Base-by-base conservation (phyloP, 2,888 invertebrate species). In the Penaeus monodon region DNA sequence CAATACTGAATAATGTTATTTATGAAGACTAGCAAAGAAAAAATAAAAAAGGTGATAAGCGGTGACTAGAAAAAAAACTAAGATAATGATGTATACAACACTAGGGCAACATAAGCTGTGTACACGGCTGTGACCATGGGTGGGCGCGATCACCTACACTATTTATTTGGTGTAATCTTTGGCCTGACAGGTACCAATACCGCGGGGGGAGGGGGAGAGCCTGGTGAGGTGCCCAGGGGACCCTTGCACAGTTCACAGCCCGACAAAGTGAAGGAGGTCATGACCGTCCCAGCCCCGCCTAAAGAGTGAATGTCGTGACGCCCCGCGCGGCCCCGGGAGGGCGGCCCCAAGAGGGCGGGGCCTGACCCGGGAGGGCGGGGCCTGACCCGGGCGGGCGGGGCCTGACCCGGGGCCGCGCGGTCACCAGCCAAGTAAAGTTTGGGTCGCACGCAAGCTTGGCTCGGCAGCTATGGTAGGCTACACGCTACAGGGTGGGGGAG, bases 41-140 rank as follows among this genome's bases (percentile, higher is more conserved):
- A 88, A 76, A 68, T 78, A 78, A 70, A 80, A 79, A 83, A 84
- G 81, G 84, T 84, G 88, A 80, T 74, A 84, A 88, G 81, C 81
- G 80, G 81, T 88, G 88, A 88, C 88, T 88, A 88, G 88, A 88
- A 88, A 84, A 84, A 88, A 88, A 57, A 57, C 57, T 84, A 81
- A 85, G 85, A 85, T 68, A 85, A 49, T 80, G 73, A 82, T 27
- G 77, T 76, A 63, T 77, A 77, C 77, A 77, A 77, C 77, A 77
- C 77, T 78, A 57, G 70, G 63, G 49, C 38, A 68, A 81, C 68
- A 44, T 81, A 70, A 81, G 81, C 70, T 70, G 66, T 81, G 81
- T 81, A 33, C 44, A 81, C 66, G 68, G 81, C 29, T 81, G 81
- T 81, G 66, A 66, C 81, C 81, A 38, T 65, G 66, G 78, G 78